Conservation (phyloP, 1,140 invertebrate genomes). For the Potamilus streckersoni region DNA sequence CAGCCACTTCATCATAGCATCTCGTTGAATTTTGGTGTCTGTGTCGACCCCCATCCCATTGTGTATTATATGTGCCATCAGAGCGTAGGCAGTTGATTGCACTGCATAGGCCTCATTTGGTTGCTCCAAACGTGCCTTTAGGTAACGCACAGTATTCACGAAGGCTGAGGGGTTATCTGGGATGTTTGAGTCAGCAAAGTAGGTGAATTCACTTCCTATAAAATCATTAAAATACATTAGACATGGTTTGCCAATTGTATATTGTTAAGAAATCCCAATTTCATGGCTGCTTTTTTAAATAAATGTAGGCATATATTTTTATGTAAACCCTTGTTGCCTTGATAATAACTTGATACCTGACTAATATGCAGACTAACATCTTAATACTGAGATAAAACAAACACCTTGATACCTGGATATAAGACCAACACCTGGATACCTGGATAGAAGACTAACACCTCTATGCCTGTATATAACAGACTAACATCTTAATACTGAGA, state of each 20-base stretch:
- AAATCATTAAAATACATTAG: too few relatives aligned
- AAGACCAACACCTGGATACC: too few relatives aligned
- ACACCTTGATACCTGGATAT: too few relatives aligned
- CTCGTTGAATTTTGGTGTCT: slow-evolving; percentile 43
- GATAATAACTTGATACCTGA: too few relatives aligned
- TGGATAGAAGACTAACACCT: too few relatives aligned
- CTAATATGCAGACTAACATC: too few relatives aligned
- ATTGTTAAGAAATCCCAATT: not conserved
- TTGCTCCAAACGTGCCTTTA: slow-evolving; percentile 81
- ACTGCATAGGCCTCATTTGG: slow-evolving; percentile 91
- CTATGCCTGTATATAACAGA: too few relatives aligned
- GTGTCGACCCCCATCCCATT: slow-evolving; percentile 31
- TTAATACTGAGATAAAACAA: too few relatives aligned
- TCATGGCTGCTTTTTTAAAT: not conserved
- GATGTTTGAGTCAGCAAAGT: slow-evolving; percentile 59
- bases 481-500: too few relatives aligned
- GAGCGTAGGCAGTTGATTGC: slow-evolving; percentile 90
- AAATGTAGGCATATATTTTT: not conserved
- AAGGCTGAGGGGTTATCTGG: slow-evolving; percentile 55
- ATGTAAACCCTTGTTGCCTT: too few relatives aligned
- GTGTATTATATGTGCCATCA: slow-evolving; percentile 79
- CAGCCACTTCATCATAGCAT: slow-evolving; percentile 88
- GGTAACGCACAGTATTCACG: slow-evolving; percentile 80
- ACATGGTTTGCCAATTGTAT: not conserved
- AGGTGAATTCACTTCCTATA: slow-evolving; percentile 19